Conservation (phyloP, 2,888 invertebrate genomes). For the Clostera curtula region DNA sequence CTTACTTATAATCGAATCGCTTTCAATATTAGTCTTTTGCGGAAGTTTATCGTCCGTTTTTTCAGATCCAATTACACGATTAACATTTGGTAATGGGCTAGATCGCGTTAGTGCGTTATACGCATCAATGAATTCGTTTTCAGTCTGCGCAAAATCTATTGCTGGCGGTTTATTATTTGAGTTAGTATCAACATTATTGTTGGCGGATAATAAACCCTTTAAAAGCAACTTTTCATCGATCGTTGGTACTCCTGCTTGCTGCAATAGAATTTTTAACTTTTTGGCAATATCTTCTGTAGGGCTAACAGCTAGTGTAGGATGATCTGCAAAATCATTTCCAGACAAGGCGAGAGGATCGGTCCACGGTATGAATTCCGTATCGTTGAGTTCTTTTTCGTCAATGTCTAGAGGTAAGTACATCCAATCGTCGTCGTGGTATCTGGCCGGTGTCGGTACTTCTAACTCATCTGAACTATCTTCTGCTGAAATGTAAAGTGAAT, state of each 20-base stretch:
- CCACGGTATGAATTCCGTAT: too few species aligned
- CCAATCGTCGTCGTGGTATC: conserved; percentile 59
- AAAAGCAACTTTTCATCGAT: conserved; percentile 49
- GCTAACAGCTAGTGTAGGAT: conserved; percentile 9
- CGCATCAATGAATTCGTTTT: conserved; percentile 67
- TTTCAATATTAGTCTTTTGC: neutral
- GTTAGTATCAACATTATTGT: conserved; percentile 13
- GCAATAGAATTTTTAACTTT: conserved; percentile 45
- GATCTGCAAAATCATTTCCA: conserved; percentile 8
- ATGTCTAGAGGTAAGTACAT: conserved; percentile 55
- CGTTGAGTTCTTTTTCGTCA: conserved; percentile 15
- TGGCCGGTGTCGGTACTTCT: conserved; percentile 44
- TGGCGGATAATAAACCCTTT: conserved; percentile 39
- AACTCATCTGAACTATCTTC: conserved; percentile 70
- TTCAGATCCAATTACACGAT: conserved; percentile 10
- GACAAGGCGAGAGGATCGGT: too few species aligned
- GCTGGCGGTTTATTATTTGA: conserved; percentile 24
- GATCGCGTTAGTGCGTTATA: conserved; percentile 60
- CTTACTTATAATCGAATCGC: too few species aligned
- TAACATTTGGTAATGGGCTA: conserved; percentile 56
- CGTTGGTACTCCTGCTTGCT: conserved; percentile 45
- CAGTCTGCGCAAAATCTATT: conserved; percentile 54
- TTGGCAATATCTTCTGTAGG: conserved; percentile 39
- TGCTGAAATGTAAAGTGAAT: conserved; percentile 67
- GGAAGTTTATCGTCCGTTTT: conserved; percentile 4